These are phyloP conservation scores for Thysanoteuthis rhombus DNA, from an alignment of 2,888 invertebrate species.

Conservation along the genomic window DNA sequence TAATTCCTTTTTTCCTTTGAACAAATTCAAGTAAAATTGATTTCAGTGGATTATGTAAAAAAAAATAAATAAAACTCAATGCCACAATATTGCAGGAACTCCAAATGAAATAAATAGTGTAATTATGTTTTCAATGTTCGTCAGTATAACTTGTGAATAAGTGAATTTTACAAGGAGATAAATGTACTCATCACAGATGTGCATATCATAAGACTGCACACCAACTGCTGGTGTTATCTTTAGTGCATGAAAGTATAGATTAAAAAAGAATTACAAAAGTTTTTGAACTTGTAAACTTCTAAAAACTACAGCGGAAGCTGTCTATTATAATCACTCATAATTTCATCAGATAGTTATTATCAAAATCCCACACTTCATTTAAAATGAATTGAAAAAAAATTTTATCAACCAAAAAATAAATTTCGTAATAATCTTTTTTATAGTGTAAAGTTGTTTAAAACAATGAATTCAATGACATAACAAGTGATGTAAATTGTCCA, in stretches of 20 bases:
- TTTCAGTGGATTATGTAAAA: background rate
- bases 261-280: too few species aligned
- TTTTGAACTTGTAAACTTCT: too few species aligned
- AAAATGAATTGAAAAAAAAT: too few species aligned
- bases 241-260: background rate
- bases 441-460: too few species aligned
- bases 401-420: too few species aligned
- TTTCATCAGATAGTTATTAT: too few species aligned
- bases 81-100: background rate
- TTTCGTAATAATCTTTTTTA: too few species aligned
- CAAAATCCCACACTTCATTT: too few species aligned
- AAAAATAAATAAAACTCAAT: background rate
- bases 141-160: background rate
- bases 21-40: background rate
- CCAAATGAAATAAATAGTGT: background rate
- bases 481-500: too few species aligned
- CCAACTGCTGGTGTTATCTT: background rate
- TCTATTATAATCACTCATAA: too few species aligned
- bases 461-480: too few species aligned
- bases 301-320: too few species aligned
- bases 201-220: background rate
- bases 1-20: background rate
- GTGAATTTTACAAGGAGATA: background rate
- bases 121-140: background rate
- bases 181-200: background rate